Percentiles rank a stretch among this genome's conserved stretches.
These are phyloP conservation scores for Gordius sp. DNA, from an alignment of 2,888 invertebrate genomes.

Conservation along the genomic window DNA sequence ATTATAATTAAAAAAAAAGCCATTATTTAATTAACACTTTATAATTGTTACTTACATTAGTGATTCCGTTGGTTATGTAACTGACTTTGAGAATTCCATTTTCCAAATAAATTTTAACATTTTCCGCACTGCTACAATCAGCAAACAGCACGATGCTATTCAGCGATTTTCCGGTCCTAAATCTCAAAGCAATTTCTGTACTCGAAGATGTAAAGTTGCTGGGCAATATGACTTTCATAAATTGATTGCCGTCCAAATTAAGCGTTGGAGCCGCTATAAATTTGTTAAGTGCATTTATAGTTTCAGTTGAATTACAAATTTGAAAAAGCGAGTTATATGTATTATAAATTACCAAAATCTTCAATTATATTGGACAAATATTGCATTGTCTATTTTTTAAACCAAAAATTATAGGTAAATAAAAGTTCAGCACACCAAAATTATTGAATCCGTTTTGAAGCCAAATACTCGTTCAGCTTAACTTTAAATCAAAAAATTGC, in stretches of 20 bases:
- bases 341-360: too few species aligned
- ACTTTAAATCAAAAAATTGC: too few species aligned
- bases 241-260: slow-evolving; percentile 5
- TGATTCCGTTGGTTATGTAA: slow-evolving; percentile 6
- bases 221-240: slow-evolving; percentile 13
- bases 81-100: slow-evolving; percentile 10
- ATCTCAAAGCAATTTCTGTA: slow-evolving; percentile 5
- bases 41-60: not conserved
- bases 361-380: too few species aligned
- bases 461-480: too few species aligned
- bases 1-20: not conserved
- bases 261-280: slow-evolving; percentile 14
- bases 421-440: too few species aligned
- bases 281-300: too few species aligned
- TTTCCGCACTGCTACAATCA: not conserved
- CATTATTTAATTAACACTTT: not conserved
- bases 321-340: too few species aligned
- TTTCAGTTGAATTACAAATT: too few species aligned
- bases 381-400: too few species aligned
- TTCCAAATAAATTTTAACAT: slow-evolving; percentile 13
- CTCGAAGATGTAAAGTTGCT: slow-evolving; percentile 9
- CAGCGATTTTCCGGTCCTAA: not conserved
- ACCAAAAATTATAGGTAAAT: too few species aligned
- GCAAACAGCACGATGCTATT: slow-evolving; percentile 11
- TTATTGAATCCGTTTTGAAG: too few species aligned